Base-by-base conservation (phyloP, 1,140 invertebrate genomes). In the Heliconius eleuchia region DNA sequence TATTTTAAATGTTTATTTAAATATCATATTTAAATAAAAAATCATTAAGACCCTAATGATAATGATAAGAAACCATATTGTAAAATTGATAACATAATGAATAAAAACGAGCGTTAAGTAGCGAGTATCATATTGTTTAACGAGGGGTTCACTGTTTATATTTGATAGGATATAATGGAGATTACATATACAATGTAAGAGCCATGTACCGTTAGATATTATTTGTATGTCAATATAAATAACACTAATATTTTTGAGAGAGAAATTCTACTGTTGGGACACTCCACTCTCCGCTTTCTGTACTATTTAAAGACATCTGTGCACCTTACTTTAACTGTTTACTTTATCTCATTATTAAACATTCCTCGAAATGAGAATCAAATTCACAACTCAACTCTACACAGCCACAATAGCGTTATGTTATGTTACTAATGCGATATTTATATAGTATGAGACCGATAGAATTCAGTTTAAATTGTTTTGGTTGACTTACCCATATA, bases 391-490 rank as follows among this genome's bases (percentile, higher is more conserved):
- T 52, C 18, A 52, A 52, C 50, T 19, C 18, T 19, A 6, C 50
- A 52, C 50, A 52, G 18, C 16, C 18, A 52, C 18, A 52, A 52
- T 3, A 18, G 19, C n/a, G 19, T 30, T 66, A 66, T 16, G 11
- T 66, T 66, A 30, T 13, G 13, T 27, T 18, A 30, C 11, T 30
- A 30, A 66, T 66, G 5, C 23, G 13, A 66, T 66, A 66, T 66
- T 27, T 30, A 30, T 66, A 66, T 66, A 66, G 60, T 6, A 30
- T 66, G 4, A 13, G 27, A 27, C 27, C 60, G 27, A 66, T 66
- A 18, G 27, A 66, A 66, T 66, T 66, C 60, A 16, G 71, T 72
- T 72, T 50, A 77, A 77, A 77, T 72, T 72, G 76, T 70, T 77
- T 71, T 37, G 70, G 30, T 50, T 55, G 76, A 77, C 66, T 72